phyloP scores from a whole-genome alignment of 2,888 invertebrate genomes.

The Margaritifera margaritifera region DNA sequence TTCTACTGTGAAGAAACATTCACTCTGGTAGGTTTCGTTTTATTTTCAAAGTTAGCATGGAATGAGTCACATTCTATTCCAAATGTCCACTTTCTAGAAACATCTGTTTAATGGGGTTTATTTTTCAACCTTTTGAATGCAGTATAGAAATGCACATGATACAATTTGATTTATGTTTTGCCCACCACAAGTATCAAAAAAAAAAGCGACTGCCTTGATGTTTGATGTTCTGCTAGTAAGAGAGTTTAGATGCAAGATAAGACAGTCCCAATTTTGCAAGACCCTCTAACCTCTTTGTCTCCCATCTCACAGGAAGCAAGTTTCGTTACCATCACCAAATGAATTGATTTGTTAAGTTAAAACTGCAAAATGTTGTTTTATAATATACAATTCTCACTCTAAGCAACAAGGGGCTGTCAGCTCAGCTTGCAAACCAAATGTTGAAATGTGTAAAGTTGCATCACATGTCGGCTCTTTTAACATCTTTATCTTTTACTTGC shows the following conservation, averaged over 20 bases:
- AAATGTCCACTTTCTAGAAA: not conserved
- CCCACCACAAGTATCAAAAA: not conserved
- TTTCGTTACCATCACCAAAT: constrained; percentile 12
- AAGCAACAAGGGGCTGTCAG: constrained; percentile 16
- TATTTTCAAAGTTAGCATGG: not conserved
- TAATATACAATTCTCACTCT: constrained; percentile 27
- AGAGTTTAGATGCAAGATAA: constrained; percentile 7
- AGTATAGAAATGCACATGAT: constrained; percentile 4
- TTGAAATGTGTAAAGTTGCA: constrained; percentile 6
- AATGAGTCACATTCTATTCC: constrained; percentile 1
- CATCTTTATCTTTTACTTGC: constrained; percentile 11
- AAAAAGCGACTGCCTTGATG: not conserved
- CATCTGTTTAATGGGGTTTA: constrained; percentile 1
- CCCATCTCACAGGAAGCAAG: constrained; percentile 23
- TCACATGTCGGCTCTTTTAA: constrained; percentile 7
- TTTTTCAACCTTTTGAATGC: constrained; percentile 3
- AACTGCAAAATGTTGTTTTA: constrained; percentile 19
- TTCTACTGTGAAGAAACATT: too few relatives aligned
- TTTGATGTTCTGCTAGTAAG: too few relatives aligned
- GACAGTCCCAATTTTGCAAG: constrained; percentile 12
- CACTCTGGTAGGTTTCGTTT: too few relatives aligned
- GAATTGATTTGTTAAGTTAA: constrained; percentile 22
- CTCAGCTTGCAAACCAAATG: constrained; percentile 25
- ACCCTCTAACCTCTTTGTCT: constrained; percentile 17
- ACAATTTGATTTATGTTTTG: not conserved